phyloP scores from a whole-genome alignment of 1,140 invertebrate genomes.

The Nephotettix cincticeps region DNA sequence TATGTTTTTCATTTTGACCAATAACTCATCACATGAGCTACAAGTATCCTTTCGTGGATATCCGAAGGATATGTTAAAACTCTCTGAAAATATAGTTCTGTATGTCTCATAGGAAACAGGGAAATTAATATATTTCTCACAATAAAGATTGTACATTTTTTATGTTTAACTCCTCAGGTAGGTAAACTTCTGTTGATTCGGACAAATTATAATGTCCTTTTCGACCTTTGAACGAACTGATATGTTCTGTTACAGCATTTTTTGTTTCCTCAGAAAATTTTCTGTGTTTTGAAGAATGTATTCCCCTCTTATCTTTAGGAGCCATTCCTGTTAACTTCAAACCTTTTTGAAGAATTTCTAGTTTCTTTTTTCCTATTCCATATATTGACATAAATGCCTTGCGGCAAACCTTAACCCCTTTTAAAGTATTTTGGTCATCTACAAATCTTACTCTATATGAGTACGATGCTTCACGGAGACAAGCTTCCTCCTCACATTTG shows the following conservation, averaged over 20 bases:
- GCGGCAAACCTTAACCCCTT: background rate
- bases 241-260: background rate
- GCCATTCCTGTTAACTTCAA: background rate
- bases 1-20: background rate
- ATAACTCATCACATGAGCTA: background rate
- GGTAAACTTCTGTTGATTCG: conserved; percentile 10
- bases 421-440: background rate
- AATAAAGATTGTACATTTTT: conserved; percentile 15
- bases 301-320: background rate
- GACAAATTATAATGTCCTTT: conserved; percentile 12
- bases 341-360: background rate
- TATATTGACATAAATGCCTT: background rate
- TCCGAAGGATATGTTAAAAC: conserved; percentile 17
- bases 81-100: conserved; percentile 13
- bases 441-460: background rate
- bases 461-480: background rate
- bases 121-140: background rate
- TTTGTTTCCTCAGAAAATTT: background rate
- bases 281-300: background rate
- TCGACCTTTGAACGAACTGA: conserved; percentile 1
- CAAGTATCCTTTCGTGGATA: conserved; percentile 16
- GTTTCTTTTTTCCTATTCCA: background rate
- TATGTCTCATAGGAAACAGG: background rate
- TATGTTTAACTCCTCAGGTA: conserved; percentile 7
- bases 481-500: background rate